Evolutionary conservation across 2,888 invertebrate species (phyloP), one percentile per base, ranked within the genome.

Genomic region (Trypoxylon attenuatum): DNA sequence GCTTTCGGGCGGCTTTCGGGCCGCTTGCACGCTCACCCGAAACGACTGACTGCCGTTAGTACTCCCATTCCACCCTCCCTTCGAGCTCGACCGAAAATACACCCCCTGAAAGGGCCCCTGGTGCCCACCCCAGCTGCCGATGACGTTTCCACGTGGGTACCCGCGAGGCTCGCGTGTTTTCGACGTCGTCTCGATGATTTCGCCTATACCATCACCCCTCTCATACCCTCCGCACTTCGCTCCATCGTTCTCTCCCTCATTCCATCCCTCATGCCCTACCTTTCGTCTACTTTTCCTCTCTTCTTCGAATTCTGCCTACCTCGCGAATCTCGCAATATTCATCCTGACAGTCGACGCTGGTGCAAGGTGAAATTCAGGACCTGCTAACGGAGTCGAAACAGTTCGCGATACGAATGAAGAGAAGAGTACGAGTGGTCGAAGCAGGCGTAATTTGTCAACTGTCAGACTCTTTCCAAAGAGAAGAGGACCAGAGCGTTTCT

Each of bases 91-190:
- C 63, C 71, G 70, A 77, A 77, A 76, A 78, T 61, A 64, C 63
- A 66, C 71, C 73, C n/a, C 77, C 33, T 57, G 59, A 62, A 70
- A 74, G 78, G 76, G 80, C 81, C 71, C 73, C 66, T 62, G 70
- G 77, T n/a, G n/a, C 33, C 33, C 77, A 77, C 71, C 71, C 71
- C 72, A 71, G 76, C 74, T 74, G 73, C 77, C 84, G 84, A 86
- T 86, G 86, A 86, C 86, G 86, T 86, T 86, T 86, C 85, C 85
- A 78, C 86, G 82, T 83, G 85, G 82, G 77, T 85, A 82, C 79
- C 82, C 83, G 81, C 80, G 80, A 85, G 84, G 84, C 82, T 84
- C 84, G 86, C 84, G 85, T 86, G 86, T 84, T 86, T 85, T 84
- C 85, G 86, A 86, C 84, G 81, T 82, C 75, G 69, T 72, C 72